Evolutionary conservation across 2,113 vertebrate genomes (phyloP).

Genomic region (Onychostoma macrolepis): DNA sequence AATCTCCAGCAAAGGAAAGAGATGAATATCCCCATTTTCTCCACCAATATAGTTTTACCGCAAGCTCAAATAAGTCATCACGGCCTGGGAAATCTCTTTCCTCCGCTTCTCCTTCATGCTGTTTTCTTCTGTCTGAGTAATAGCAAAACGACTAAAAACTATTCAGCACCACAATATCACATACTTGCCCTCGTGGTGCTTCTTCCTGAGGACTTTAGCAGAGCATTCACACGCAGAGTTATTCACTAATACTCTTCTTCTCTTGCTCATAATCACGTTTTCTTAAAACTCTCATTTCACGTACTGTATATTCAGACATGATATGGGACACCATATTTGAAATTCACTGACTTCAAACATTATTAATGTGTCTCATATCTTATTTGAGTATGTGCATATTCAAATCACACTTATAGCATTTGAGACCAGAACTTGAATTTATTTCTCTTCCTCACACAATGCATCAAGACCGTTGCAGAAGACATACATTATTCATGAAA

Average conservation of each 20-base stretch:
- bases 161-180: not conserved
- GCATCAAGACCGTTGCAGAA: too few relatives aligned
- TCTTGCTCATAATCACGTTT: not conserved
- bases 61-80: constrained; percentile 60
- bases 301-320: not conserved
- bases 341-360: not conserved
- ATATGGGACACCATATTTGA: too few relatives aligned
- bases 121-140: not conserved
- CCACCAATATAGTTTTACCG: constrained; percentile 58
- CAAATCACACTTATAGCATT: too few relatives aligned
- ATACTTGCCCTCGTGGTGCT: too few relatives aligned
- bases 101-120: constrained; percentile 14
- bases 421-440: too few relatives aligned
- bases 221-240: not conserved
- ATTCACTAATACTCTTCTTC: not conserved
- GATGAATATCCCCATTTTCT: constrained; percentile 67
- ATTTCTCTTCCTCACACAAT: too few relatives aligned
- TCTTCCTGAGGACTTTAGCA: too few relatives aligned
- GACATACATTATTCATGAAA: too few relatives aligned
- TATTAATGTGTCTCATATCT: not conserved
- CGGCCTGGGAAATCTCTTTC: constrained; percentile 24
- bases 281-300: not conserved
- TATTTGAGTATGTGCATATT: too few relatives aligned
- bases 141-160: not conserved
- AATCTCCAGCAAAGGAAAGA: constrained; percentile 69